phyloP scores from a whole-genome alignment of 2,113 vertebrate species.

The Macquaria ambigua region DNA sequence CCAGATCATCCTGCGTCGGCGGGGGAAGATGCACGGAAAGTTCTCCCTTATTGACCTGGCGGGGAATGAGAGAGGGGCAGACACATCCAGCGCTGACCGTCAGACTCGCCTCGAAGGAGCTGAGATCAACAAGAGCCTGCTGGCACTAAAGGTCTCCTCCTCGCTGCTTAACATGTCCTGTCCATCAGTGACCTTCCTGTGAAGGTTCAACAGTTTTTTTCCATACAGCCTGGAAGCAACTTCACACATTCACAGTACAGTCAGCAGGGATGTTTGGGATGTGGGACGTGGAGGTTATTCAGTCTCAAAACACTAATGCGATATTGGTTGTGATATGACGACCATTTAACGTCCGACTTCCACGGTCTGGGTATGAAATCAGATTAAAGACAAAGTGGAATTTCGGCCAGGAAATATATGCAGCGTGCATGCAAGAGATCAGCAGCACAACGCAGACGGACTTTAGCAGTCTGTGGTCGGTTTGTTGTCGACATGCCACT shows the following conservation, averaged over 20 bases:
- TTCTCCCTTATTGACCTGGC: conserved; percentile 99
- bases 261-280: not conserved
- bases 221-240: not conserved
- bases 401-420: too few relatives aligned
- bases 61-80: conserved; percentile 97
- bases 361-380: not conserved
- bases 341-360: not conserved
- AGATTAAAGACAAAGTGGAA: too few relatives aligned
- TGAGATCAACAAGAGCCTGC: conserved; percentile 99
- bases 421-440: too few relatives aligned
- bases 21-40: conserved; percentile 97
- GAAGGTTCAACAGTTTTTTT: not conserved
- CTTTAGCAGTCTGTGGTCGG: too few relatives aligned
- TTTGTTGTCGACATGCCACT: too few relatives aligned
- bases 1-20: conserved; percentile 95
- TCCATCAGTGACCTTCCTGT: not conserved
- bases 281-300: not conserved
- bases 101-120: conserved; percentile 97
- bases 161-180: not conserved
- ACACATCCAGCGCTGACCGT: conserved; percentile 96
- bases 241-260: not conserved
- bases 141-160: conserved; percentile 94
- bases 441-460: too few relatives aligned
- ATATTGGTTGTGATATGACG: too few relatives aligned
- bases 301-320: too few relatives aligned